A percentile compares a stretch with the other conserved stretches of the same genome.
phyloP scores from a whole-genome alignment of 2,888 invertebrate genomes.

The Chorisops tibialis region DNA sequence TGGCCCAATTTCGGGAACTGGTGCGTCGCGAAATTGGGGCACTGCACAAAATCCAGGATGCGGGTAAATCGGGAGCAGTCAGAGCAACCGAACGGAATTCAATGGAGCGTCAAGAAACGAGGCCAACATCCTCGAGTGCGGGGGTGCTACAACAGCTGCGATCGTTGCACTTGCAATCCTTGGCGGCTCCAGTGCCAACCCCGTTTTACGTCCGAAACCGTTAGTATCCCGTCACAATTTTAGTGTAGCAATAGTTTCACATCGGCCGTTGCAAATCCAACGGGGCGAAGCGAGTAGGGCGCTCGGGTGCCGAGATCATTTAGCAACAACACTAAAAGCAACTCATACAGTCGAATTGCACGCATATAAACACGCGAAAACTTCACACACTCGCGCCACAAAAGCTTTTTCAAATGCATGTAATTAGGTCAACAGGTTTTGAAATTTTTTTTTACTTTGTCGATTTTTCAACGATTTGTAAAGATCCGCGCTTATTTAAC shows the following conservation, averaged over 20 bases:
- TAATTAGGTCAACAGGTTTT: conserved; percentile 54
- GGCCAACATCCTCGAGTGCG: conserved; percentile 7
- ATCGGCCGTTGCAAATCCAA: not conserved
- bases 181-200: not conserved
- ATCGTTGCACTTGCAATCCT: not conserved
- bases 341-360: conserved; percentile 18
- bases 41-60: not conserved
- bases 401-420: conserved; percentile 35
- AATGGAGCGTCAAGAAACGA: conserved; percentile 5
- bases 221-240: not conserved
- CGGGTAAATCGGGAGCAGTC: not conserved
- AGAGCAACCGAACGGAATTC: conserved; percentile 4
- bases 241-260: not conserved
- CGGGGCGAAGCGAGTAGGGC: conserved; percentile 12
- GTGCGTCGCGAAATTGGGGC: not conserved
- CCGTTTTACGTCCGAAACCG: not conserved
- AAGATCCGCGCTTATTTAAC: not conserved
- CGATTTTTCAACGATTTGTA: conserved; percentile 9
- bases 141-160: not conserved
- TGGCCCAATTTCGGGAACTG: conserved; percentile 28
- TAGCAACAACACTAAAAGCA: conserved; percentile 14
- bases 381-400: conserved; percentile 22
- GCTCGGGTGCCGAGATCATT: conserved; percentile 22
- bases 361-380: conserved; percentile 17
- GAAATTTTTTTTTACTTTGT: conserved; percentile 32